phyloP scores from a whole-genome alignment of 2,797 vertebrate genomes.

The Anas capensis region DNA sequence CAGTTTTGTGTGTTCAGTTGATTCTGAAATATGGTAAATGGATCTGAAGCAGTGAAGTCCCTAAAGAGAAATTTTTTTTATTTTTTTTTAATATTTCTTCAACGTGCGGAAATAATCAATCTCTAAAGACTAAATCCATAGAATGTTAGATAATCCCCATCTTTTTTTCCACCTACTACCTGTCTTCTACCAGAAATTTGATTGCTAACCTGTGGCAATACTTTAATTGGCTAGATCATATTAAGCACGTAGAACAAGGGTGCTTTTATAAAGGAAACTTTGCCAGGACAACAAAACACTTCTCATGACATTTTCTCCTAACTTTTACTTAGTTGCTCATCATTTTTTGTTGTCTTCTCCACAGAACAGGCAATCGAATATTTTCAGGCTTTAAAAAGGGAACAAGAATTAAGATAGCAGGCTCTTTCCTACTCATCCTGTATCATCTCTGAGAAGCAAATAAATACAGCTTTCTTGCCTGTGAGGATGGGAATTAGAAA shows the following conservation, averaged over 20 bases:
- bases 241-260: not conserved
- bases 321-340: not conserved
- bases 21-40: not conserved
- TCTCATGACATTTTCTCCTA: not conserved
- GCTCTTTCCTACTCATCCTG: not conserved
- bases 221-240: not conserved
- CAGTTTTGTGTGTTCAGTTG: rapidly evolving
- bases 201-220: not conserved
- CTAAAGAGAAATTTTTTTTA: not conserved
- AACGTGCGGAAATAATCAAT: not conserved
- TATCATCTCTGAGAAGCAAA: constrained; percentile 19
- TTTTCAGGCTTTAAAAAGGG: constrained; percentile 1
- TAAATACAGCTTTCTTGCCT: not conserved
- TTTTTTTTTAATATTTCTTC: not conserved
- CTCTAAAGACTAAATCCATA: not conserved
- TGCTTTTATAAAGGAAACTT: not conserved
- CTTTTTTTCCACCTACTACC: not conserved
- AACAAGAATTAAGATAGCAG: not conserved
- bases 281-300: not conserved
- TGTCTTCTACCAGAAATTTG: not conserved
- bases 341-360: not conserved
- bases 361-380: not conserved
- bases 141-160: not conserved
- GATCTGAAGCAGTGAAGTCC: not conserved
- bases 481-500: constrained; percentile 5